Conservation (phyloP, 2,797 vertebrate species). For the Coluber constrictor region DNA sequence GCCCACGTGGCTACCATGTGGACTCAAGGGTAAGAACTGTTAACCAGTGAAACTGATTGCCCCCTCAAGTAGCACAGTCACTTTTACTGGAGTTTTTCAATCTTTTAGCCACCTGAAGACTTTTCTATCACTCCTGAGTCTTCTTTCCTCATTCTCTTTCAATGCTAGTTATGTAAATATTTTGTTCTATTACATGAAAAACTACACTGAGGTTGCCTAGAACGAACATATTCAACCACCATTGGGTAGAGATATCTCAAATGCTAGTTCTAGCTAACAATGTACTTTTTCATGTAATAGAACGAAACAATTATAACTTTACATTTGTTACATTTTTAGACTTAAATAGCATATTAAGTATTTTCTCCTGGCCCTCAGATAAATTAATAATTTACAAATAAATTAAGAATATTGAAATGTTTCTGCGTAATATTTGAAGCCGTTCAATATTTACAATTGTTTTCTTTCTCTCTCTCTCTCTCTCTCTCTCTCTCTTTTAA, state of each 20-base stretch:
- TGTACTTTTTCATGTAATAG: no score
- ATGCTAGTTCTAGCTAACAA: background rate
- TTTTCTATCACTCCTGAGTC: background rate
- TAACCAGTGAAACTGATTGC: background rate
- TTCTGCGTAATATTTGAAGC: constrained; percentile 56
- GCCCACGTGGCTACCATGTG: background rate
- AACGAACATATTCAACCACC: background rate
- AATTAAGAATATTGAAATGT: background rate
- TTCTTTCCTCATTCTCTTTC: background rate
- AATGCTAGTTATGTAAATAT: background rate
- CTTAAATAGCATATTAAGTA: background rate
- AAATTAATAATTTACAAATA: constrained; percentile 17
- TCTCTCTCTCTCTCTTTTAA: constrained; percentile 53
- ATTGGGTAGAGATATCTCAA: background rate
- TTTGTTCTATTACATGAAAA: background rate
- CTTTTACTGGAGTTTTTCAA: background rate
- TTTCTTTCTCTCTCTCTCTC: constrained; percentile 26
- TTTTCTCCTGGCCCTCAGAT: constrained; percentile 49
- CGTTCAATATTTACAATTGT: constrained; percentile 61
- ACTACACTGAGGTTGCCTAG: background rate
- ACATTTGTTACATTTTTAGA: background rate
- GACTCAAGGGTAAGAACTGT: background rate
- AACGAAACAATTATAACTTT: background rate
- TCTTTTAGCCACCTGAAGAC: background rate
- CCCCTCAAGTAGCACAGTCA: background rate